phyloP scores from a whole-genome alignment of 2,113 vertebrate genomes.

The Dolichallabes microphthalmus region DNA sequence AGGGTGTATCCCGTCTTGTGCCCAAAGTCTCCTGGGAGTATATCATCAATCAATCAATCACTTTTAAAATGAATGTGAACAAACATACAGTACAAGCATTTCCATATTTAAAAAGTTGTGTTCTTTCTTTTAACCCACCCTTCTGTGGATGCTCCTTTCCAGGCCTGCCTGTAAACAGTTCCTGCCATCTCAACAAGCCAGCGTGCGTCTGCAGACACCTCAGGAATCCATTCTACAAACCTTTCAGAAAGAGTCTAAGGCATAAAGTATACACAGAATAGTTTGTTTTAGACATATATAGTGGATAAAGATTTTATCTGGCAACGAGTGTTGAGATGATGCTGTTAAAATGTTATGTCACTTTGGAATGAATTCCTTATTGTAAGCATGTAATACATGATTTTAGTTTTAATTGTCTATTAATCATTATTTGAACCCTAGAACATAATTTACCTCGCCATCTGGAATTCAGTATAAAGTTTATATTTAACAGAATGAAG shows the following conservation, averaged over 20 bases:
- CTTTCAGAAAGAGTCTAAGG: constrained; percentile 55
- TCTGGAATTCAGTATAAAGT: too few relatives aligned
- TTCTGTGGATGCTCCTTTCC: constrained; percentile 50
- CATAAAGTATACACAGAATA: too few relatives aligned
- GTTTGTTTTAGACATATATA: background rate
- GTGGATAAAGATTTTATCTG: background rate
- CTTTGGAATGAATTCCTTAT: background rate
- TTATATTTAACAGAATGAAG: too few relatives aligned
- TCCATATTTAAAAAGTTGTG: background rate
- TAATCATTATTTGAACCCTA: background rate
- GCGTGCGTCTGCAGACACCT: constrained; percentile 79
- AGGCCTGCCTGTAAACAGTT: constrained; percentile 72
- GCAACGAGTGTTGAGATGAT: background rate
- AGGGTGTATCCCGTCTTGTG: too few relatives aligned
- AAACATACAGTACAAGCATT: background rate
- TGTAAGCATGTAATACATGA: too few relatives aligned
- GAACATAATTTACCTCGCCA: too few relatives aligned
- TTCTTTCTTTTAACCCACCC: background rate
- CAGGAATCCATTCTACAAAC: constrained; percentile 86
- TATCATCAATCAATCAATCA: background rate
- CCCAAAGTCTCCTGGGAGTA: too few relatives aligned
- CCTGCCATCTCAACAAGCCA: constrained; percentile 78
- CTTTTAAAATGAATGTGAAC: background rate
- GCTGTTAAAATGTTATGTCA: background rate
- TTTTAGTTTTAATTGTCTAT: background rate